These are phyloP conservation scores for Aradus depressus DNA, from an alignment of 2,888 invertebrate genomes.

Conservation along the genomic window DNA sequence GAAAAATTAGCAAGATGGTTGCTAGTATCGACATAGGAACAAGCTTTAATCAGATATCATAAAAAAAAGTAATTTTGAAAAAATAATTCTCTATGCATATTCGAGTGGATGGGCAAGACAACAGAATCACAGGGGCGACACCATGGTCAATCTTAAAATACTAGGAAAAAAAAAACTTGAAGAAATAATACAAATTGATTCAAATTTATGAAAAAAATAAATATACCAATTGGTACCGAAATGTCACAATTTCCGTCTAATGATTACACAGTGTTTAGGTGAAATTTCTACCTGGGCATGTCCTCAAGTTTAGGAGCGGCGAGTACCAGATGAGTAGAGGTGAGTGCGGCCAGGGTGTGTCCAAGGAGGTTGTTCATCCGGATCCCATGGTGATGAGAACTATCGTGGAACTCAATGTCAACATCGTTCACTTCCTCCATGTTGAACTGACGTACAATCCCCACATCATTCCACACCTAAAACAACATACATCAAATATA, in stretches of 20 bases:
- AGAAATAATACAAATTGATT: neutral
- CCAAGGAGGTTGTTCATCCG: constrained; percentile 75
- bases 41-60: no score
- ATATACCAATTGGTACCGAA: neutral
- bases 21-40: no score
- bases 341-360: constrained; percentile 80
- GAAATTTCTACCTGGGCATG: constrained; percentile 51
- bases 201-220: neutral
- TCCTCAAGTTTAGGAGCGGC: constrained; percentile 49
- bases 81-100: no score
- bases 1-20: no score
- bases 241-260: neutral
- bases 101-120: no score
- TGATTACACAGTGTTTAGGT: constrained; percentile 31
- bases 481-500: no score
- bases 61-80: no score
- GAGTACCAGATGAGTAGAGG: constrained; percentile 64
- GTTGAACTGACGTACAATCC: constrained; percentile 74
- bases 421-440: constrained; percentile 61
- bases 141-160: no score
- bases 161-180: no score
- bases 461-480: constrained; percentile 82
- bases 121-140: no score
- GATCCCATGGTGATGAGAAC: constrained; percentile 75
- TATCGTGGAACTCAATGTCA: constrained; percentile 93